Percentiles rank a stretch among this genome's conserved stretches.
phyloP scores from a whole-genome alignment of 2,888 invertebrate species.

The Clepsis dumicolana region DNA sequence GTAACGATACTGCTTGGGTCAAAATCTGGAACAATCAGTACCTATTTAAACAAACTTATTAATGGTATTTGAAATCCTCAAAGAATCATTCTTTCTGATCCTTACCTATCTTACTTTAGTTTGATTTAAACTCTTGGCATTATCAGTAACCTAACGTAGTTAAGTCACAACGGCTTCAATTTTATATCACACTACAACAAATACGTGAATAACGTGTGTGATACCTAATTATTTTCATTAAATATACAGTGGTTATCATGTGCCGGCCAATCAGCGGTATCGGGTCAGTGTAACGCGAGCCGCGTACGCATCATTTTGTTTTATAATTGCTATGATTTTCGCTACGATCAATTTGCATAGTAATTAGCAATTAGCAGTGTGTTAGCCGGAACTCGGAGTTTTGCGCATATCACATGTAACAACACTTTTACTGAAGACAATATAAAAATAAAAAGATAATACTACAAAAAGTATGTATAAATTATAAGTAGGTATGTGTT shows the following conservation, averaged over 20 bases:
- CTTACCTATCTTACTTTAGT: too few relatives aligned
- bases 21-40: background rate
- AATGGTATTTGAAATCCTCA: too few relatives aligned
- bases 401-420: conserved; percentile 3
- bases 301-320: conserved; percentile 48
- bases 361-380: conserved; percentile 81
- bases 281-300: conserved; percentile 31
- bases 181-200: background rate
- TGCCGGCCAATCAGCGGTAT: conserved; percentile 13
- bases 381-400: conserved; percentile 68
- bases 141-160: too few relatives aligned
- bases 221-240: conserved; percentile 15
- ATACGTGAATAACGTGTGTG: background rate
- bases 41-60: too few relatives aligned
- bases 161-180: background rate
- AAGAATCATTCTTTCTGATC: too few relatives aligned
- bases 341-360: conserved; percentile 80
- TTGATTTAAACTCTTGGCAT: too few relatives aligned
- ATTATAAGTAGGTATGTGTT: too few relatives aligned
- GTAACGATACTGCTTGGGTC: background rate
- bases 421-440: background rate
- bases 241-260: conserved; percentile 16
- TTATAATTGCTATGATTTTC: conserved; percentile 73
- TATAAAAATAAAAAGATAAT: too few relatives aligned
- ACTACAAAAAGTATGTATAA: too few relatives aligned